A percentile compares a stretch with the other conserved stretches of the same genome.
Evolutionary conservation across 2,797 vertebrate species (phyloP).

Genomic region (Mallotus villosus): DNA sequence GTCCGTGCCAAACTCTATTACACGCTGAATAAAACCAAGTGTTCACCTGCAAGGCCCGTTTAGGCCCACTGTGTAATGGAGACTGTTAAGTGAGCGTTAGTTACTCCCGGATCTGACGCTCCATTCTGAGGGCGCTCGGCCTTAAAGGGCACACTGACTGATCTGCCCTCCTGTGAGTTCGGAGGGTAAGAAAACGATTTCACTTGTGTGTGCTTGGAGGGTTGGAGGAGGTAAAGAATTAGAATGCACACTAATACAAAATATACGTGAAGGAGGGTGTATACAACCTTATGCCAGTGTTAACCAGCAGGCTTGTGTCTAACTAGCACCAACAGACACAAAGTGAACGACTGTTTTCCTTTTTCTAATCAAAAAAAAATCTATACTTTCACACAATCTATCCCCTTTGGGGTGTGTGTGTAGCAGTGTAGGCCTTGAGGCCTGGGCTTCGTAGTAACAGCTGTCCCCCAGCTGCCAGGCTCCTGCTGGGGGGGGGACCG

Average conservation of each 20-base stretch:
- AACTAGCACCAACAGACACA: too few species aligned
- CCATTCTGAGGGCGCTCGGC: slow-evolving; percentile 13
- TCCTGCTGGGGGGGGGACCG: slow-evolving; percentile 74
- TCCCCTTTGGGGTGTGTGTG: too few species aligned
- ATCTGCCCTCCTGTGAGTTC: background rate
- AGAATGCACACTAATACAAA: background rate
- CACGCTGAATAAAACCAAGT: slow-evolving; percentile 59
- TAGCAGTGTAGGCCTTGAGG: slow-evolving; percentile 27
- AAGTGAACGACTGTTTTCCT: too few species aligned
- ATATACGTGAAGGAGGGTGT: too few species aligned
- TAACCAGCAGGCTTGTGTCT: too few species aligned
- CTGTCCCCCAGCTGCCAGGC: slow-evolving; percentile 93
- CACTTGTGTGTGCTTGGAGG: background rate
- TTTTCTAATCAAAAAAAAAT: too few species aligned
- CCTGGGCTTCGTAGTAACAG: slow-evolving; percentile 78
- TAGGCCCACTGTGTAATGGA: slow-evolving; percentile 51
- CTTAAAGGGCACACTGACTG: background rate
- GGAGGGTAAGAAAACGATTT: background rate
- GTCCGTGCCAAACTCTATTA: slow-evolving; percentile 60
- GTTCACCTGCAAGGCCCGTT: slow-evolving; percentile 57
- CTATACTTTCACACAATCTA: too few species aligned
- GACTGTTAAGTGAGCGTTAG: slow-evolving; percentile 44
- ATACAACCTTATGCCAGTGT: background rate
- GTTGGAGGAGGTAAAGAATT: background rate
- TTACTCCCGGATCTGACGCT: slow-evolving; percentile 16